These are phyloP conservation scores for Ceratina calcarata DNA, from an alignment of 1,140 invertebrate genomes.

Conservation along the genomic window DNA sequence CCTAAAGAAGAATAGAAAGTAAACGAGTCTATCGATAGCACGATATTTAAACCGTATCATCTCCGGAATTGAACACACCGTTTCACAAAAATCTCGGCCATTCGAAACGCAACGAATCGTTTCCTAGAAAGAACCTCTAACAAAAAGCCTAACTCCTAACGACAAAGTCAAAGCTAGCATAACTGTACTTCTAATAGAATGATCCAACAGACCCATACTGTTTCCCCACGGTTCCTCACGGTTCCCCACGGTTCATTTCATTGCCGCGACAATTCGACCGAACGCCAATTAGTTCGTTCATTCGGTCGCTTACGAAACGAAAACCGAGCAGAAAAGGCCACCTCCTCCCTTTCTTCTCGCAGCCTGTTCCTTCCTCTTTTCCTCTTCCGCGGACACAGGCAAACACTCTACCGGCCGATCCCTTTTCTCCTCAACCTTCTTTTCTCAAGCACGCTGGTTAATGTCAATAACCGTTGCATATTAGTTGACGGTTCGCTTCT, in stretches of 20 bases:
- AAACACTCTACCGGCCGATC: background rate
- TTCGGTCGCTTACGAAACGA: conserved; percentile 34
- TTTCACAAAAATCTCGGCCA: background rate
- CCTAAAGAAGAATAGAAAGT: background rate
- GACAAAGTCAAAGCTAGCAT: conserved; percentile 34
- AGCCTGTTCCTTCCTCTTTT: conserved; percentile 14
- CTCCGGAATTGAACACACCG: background rate
- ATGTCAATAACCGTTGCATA: conserved; percentile 51
- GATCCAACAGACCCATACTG: conserved; percentile 12
- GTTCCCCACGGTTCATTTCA: conserved; percentile 2
- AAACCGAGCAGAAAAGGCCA: conserved; percentile 9
- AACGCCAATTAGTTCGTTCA: conserved; percentile 9
- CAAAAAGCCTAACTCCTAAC: conserved; percentile 43
- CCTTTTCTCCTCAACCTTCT: background rate
- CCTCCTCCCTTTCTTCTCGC: background rate
- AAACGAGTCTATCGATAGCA: too few relatives aligned
- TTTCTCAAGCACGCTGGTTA: conserved; percentile 30
- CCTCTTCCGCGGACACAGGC: conserved; percentile 39
- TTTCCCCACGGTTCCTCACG: background rate
- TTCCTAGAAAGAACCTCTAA: conserved; percentile 30
- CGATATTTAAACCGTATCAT: background rate
- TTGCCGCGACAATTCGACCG: conserved; percentile 21
- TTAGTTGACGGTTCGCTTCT: conserved; percentile 62
- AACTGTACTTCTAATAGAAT: conserved; percentile 59
- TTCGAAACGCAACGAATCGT: background rate